Base-by-base conservation (phyloP, 2,888 invertebrate species). In the Prenolepis imparis region DNA sequence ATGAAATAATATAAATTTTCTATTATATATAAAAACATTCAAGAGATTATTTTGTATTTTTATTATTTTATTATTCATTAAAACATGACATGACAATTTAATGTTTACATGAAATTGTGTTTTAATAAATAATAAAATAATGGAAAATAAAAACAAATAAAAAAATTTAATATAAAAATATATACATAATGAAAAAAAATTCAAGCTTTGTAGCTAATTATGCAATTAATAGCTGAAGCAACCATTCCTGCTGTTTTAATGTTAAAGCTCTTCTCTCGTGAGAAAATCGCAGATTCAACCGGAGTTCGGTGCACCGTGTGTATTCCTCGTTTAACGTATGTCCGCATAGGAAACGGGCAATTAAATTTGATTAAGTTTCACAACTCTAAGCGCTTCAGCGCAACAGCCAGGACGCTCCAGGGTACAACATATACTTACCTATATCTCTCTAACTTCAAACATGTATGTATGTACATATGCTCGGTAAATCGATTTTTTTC, bases 291-390 rank as follows among this genome's bases (percentile, higher is more conserved):
- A 70, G 57, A 78, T 78, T 70, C 57, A 41, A 77, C 28, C 1
- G 44, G 21, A 63, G 32, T 67, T 41, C 28, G 24, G 48, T 66
- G 28, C 55, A 41, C 18, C 15, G 21, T 15, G 41, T 36, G n/a
- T 66, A 55, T 48, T 55, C 9, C 55, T 24, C 73, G 72, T 21
- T 28, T 67, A 55, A 77, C 39, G 66, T 66, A 59, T 59, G 78
- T 59, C 44, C 21, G 72, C 78, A 78, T 72, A 72, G 78, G 78
- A 78, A 78, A 59, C 41, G 57, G 72, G 32, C 78, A 70, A 78
- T 78, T 78, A 78, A 78, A 72, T 78, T 78, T 78, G 78, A 78
- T 78, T 72, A 78, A 72, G 44, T 59, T 36, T 44, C 18, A 57
- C 41, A 32, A 78, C 8, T 28, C 32, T 57, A 59, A 72, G 32